Conservation (phyloP, 2,888 invertebrate species). For the Trichopoda pennipes region DNA sequence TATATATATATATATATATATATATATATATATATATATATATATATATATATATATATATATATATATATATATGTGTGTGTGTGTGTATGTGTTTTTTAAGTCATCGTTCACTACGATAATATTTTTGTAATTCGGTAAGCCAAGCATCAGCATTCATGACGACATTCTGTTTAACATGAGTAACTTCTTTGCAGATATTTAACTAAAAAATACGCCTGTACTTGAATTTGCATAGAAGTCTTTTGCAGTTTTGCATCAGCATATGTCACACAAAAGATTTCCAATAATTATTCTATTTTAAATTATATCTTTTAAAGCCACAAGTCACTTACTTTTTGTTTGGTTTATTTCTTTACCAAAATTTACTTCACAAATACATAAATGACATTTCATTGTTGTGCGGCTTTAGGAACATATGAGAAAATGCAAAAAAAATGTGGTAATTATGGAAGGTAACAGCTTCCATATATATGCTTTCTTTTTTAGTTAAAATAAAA, state of each 20-base stretch:
- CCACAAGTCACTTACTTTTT: slow-evolving; percentile 29
- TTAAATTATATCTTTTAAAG: background rate
- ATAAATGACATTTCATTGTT: slow-evolving; percentile 18
- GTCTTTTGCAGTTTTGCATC: background rate
- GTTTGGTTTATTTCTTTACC: slow-evolving; percentile 2
- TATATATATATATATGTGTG: too few species aligned
- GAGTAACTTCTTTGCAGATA: slow-evolving; percentile 12
- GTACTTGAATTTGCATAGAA: slow-evolving; percentile 11
- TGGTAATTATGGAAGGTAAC: background rate
- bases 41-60: background rate
- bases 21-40: too few species aligned
- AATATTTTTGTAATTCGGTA: slow-evolving; percentile 3
- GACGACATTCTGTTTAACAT: slow-evolving; percentile 22
- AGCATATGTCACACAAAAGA: background rate
- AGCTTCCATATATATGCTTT: too few species aligned
- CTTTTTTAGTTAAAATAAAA: too few species aligned
- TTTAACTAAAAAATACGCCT: slow-evolving; percentile 46
- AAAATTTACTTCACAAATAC: slow-evolving; percentile 3
- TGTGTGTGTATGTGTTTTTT: too few species aligned
- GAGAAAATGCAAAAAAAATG: slow-evolving; percentile 9
- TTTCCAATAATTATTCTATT: slow-evolving; percentile 26
- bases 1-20: too few species aligned
- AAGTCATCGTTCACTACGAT: too few species aligned
- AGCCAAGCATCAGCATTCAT: slow-evolving; percentile 48
- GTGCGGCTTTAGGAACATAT: slow-evolving; percentile 9